Evolutionary conservation across 2,797 vertebrate species (phyloP), one percentile per base, ranked within the genome.

Genomic region (Melanogrammus aeglefinus): DNA sequence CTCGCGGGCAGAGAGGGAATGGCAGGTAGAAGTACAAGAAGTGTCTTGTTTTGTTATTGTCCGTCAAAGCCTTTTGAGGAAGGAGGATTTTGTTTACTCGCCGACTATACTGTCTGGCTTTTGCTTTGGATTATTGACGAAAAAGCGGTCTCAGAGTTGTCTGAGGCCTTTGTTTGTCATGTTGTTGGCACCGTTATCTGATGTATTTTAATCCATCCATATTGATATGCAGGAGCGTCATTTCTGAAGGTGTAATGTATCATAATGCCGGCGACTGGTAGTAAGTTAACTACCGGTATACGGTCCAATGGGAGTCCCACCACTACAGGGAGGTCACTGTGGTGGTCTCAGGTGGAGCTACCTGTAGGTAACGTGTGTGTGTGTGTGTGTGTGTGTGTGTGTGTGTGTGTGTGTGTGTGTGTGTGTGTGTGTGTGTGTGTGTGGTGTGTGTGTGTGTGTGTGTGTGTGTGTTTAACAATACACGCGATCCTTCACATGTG

Each of bases 401-500:
- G 44, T 47, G 44, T 18, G 44, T 47, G 44, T 18, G 51, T 57
- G 18, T 57, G 3, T n/a, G 44, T 47, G 44, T 47, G 44, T 47
- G 44, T 47, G 44, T 18, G 44, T 47, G 44, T 18, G 51, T 57
- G 18, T 57, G 3, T n/a, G 44, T 47, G 44, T 47, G 44, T 47
- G 44, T 47, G 44, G 44, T 47, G 44, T 18, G 51, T 57, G 18
- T 57, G 4, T 31, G 31, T n/a, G 44, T 47, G 44, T 47, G 44
- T 47, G 44, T 47, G 44, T 18, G 44, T 47, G 44, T 18, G 51
- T 57, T 4, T 57, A 0, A 57, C 18, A 57, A 57, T 82, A 36
- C 29, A 6, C 3, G 38, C 84, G 89, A 88, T 91, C 85, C 88
- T 91, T 91, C 90, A 91, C 92, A 91, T 79, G 78, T 88, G 90